Evolutionary conservation across 2,797 vertebrate genomes (phyloP), one percentile per base, ranked within the genome.

Genomic region (Tokudaia tokunoshimensis): DNA sequence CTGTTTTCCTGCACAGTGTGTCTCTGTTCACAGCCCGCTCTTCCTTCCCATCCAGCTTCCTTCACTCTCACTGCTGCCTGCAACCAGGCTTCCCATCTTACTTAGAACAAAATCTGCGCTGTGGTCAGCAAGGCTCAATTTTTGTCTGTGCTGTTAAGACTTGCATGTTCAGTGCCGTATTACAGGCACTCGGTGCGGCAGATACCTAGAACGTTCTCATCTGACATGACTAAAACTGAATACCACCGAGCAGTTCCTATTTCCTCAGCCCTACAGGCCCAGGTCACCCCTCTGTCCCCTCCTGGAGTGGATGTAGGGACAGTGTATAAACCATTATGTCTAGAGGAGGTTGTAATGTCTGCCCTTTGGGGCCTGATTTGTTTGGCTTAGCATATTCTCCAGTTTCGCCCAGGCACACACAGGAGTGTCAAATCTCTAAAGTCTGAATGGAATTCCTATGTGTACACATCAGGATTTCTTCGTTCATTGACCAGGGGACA

Each of bases 321-420:
- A 31, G 50, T 59, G 34, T 41, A n/a, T 7, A n/a, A n/a, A 31
- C 52, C 29, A n/a, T 37, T n/a, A 6, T 50, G 19, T 57, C 31
- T 44, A 72, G 55, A 74, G n/a, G 87, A 87, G 26, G 41, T 20
- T 47, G n/a, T 72, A 70, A 34, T 80, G 24, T 91, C 37, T 59
- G 61, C 78, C 17, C 65, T 79, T 47, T 52, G 84, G 31, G 65
- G 17, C 67, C 57, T 50, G 22, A 10, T 55, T 82, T 84, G 22
- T 81, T 94, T 81, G 65, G 70, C 17, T 94, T 91, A 85, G 78
- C 72, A 2, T 81, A 34, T 85, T 84, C 75, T 74, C 6, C 52
- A 41, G 24, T 70, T 61, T 91, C 57, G 24, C 74, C 34, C 70
- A 41, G 26, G 74, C 74, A 37, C n/a, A 72, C 76, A 3, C 44